Percentiles rank a stretch among this genome's conserved stretches.
Evolutionary conservation across 2,888 invertebrate genomes (phyloP).

Genomic region (Sarcophaga variegata): DNA sequence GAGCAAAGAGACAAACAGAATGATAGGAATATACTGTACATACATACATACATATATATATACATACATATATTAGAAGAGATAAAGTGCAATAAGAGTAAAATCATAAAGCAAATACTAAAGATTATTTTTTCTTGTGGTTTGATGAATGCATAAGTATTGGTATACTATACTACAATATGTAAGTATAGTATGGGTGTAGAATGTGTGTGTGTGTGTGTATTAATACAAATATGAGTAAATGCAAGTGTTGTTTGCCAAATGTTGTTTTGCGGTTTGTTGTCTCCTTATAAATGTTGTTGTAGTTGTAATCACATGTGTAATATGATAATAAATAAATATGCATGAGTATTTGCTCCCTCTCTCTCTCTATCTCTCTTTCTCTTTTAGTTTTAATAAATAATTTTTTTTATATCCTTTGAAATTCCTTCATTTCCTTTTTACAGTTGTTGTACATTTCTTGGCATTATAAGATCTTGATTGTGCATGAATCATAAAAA

Average conservation of each 20-base stretch:
- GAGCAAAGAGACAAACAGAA: neutral
- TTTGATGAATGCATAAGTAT: slow-evolving; percentile 20
- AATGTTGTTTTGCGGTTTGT: slow-evolving; percentile 29
- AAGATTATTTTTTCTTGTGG: slow-evolving; percentile 42
- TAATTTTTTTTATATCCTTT: neutral
- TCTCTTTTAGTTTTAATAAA: neutral
- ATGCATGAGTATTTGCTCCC: neutral
- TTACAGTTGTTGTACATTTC: neutral
- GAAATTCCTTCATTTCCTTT: neutral
- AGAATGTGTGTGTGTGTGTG: neutral
- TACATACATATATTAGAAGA: neutral
- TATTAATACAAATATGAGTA: neutral
- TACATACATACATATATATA: neutral
- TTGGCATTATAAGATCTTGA: slow-evolving; percentile 14
- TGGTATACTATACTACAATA: neutral
- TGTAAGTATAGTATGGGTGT: neutral
- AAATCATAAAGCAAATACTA: slow-evolving; percentile 63
- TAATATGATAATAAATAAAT: neutral
- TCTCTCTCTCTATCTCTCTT: neutral
- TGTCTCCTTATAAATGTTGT: neutral
- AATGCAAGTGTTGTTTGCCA: slow-evolving; percentile 1
- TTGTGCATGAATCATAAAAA: neutral
- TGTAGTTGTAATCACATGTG: neutral
- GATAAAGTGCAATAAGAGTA: slow-evolving; percentile 38
- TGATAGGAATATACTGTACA: neutral